Base-by-base conservation (phyloP, 1,140 invertebrate genomes). In the Bombus pascuorum region DNA sequence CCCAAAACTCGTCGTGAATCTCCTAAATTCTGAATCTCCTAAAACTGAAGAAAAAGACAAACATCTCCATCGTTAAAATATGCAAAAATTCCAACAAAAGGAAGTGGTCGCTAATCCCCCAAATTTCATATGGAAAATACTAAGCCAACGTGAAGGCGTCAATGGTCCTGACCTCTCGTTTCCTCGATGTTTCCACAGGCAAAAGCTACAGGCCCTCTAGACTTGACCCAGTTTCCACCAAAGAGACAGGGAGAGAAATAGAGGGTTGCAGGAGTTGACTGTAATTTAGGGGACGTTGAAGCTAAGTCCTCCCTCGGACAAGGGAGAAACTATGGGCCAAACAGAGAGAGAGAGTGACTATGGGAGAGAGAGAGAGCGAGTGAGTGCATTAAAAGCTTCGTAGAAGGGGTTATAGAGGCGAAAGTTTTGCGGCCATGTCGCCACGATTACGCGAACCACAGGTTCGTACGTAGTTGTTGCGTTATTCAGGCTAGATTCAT, bases 171-270 rank as follows among this genome's bases (percentile, higher is more conserved):
- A 44, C n/a, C 32, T 44, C 79, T n/a, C 12, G 12, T 71, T 42
- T 39, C 37, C 25, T 42, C 32, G 25, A 34, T 9, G 15, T 39
- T 83, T 42, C 42, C 22, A 3, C 0, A 13, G 28, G 12, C 4
- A n/a, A 62, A 13, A 62, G 28, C 47, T 18, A 53, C 47, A 53
- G 18, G 47, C 12, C 12, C 59, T 71, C 28, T 18, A 44, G 77
- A 74, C 78, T 85, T 81, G 83, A 81, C 83, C 70, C 34, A 85
- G 53, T 85, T 70, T 9, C 12, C 42, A 12, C 2, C 34, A 12
- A 28, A 13, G 59, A 13, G 59, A 4, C 1, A 25, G 6, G 3
- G 10, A n/a, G 53, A 8, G 13, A 74, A 57, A 59, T 74, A 53
- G 47, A 22, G 47, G 47, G 47, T 53, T 6, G 47, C 47, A 53